Percentiles rank a stretch among this genome's conserved stretches.
Evolutionary conservation across 2,797 vertebrate species (phyloP).

Genomic region (Cryptoprocta ferox): DNA sequence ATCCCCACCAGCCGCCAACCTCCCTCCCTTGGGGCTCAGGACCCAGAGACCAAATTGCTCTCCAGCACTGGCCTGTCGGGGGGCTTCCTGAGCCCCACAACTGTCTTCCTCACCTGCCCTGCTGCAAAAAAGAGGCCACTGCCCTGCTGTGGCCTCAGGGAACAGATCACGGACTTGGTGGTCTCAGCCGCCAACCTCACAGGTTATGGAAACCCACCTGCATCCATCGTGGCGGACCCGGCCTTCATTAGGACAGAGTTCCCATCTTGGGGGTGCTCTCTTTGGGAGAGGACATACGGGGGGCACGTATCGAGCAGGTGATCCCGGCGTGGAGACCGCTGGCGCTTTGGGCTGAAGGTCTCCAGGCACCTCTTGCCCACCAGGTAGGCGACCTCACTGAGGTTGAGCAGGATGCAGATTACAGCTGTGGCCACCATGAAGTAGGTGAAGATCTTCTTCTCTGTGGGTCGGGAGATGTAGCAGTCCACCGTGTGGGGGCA

Average conservation of each 20-base stretch:
- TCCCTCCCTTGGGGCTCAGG: neutral
- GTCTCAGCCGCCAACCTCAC: neutral
- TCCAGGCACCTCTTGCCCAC: constrained; percentile 88
- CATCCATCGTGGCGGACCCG: neutral
- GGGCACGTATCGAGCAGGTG: neutral
- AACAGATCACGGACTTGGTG: neutral
- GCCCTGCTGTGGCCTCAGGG: neutral
- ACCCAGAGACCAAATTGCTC: neutral
- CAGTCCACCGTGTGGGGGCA: constrained; percentile 95
- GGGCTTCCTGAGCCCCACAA: neutral
- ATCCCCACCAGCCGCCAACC: neutral
- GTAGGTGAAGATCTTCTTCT: constrained; percentile 94
- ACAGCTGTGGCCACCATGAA: constrained; percentile 94
- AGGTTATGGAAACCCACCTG: constrained; percentile 62
- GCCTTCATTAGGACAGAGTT: constrained; percentile 59
- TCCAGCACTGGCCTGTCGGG: neutral
- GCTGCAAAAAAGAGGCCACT: neutral
- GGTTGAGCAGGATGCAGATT: constrained; percentile 91
- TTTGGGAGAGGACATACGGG: constrained; percentile 31
- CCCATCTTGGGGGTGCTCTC: constrained; percentile 77
- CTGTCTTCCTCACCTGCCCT: neutral
- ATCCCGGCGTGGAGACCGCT: neutral
- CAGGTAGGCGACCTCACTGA: constrained; percentile 92
- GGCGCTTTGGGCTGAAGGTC: neutral
- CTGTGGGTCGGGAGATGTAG: constrained; percentile 93